Percentiles rank a stretch among this genome's conserved stretches.
phyloP scores from a whole-genome alignment of 2,888 invertebrate species.

The Agrotis exclamationis region DNA sequence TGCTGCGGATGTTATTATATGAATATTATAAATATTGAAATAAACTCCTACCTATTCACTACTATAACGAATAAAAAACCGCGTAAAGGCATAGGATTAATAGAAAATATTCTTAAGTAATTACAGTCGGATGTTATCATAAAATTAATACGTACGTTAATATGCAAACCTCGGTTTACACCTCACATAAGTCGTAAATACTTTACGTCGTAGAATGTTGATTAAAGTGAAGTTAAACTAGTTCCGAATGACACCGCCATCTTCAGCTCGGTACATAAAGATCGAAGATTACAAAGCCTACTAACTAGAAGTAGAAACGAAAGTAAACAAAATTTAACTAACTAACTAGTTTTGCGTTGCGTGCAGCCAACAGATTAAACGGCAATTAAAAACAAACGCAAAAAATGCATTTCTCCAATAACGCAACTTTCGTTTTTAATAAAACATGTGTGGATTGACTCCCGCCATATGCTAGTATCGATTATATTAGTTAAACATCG shows the following conservation, averaged over 20 bases:
- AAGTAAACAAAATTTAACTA: slow-evolving; percentile 62
- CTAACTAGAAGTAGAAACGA: slow-evolving; percentile 56
- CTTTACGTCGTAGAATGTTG: slow-evolving; percentile 68
- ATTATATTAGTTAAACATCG: slow-evolving; percentile 14
- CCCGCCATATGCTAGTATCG: slow-evolving; percentile 23
- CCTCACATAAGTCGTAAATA: slow-evolving; percentile 68
- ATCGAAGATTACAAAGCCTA: slow-evolving; percentile 47
- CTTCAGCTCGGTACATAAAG: slow-evolving; percentile 44
- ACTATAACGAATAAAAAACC: slow-evolving; percentile 21
- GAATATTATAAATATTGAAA: slow-evolving; percentile 50
- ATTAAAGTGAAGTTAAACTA: slow-evolving; percentile 63
- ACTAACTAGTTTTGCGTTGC: slow-evolving; percentile 62
- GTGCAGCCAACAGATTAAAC: slow-evolving; percentile 52
- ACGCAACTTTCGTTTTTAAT: slow-evolving; percentile 64
- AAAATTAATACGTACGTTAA: slow-evolving; percentile 65
- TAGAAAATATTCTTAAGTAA: slow-evolving; percentile 58
- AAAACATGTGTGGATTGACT: slow-evolving; percentile 47
- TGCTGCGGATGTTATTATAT: slow-evolving; percentile 40
- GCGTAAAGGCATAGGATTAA: slow-evolving; percentile 30
- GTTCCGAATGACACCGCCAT: slow-evolving; percentile 58
- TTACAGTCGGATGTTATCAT: slow-evolving; percentile 63
- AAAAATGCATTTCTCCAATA: slow-evolving; percentile 62
- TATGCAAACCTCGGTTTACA: slow-evolving; percentile 68
- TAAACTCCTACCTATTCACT: slow-evolving; percentile 7
- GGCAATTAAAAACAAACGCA: slow-evolving; percentile 61